Evolutionary conservation across 2,113 vertebrate genomes (phyloP).

Genomic region (Tachysurus vachellii): DNA sequence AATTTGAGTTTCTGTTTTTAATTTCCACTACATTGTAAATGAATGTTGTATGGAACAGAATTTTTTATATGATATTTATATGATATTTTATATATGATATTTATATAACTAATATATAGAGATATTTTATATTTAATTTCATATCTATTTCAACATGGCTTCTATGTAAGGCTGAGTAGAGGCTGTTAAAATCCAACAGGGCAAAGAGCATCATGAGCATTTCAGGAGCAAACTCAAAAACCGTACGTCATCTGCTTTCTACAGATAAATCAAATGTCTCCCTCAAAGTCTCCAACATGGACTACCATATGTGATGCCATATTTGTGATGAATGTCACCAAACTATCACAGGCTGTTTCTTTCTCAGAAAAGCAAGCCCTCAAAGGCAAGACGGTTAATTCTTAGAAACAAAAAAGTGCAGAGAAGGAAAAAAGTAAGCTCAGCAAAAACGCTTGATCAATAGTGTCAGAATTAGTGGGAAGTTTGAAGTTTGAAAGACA

Average conservation of each 20-base stretch:
- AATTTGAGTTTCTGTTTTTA: neutral
- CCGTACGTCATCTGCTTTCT: conserved; percentile 38
- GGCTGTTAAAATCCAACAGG: conserved; percentile 22
- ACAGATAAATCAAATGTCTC: conserved; percentile 35
- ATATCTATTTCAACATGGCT: neutral
- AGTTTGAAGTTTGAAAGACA: neutral
- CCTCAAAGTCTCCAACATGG: conserved; percentile 32
- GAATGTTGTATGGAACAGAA: neutral
- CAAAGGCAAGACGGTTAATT: conserved; percentile 24
- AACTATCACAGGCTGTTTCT: conserved; percentile 41
- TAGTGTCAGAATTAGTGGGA: conserved; percentile 23
- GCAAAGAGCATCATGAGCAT: conserved; percentile 27
- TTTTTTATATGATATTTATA: too few species aligned
- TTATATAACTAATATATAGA: neutral
- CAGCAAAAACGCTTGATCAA: conserved; percentile 37
- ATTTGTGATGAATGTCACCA: conserved; percentile 48
- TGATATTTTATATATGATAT: too few species aligned
- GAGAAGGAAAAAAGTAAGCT: neutral
- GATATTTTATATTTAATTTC: neutral
- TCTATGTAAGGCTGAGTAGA: neutral
- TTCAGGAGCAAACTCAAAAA: conserved; percentile 16
- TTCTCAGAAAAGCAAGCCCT: conserved; percentile 33
- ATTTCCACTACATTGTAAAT: neutral
- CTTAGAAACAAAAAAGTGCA: neutral
- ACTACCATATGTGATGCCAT: conserved; percentile 36